Percentiles rank a stretch among this genome's conserved stretches.
Evolutionary conservation across 2,113 vertebrate species (phyloP).

Genomic region (Merops nubicus): DNA sequence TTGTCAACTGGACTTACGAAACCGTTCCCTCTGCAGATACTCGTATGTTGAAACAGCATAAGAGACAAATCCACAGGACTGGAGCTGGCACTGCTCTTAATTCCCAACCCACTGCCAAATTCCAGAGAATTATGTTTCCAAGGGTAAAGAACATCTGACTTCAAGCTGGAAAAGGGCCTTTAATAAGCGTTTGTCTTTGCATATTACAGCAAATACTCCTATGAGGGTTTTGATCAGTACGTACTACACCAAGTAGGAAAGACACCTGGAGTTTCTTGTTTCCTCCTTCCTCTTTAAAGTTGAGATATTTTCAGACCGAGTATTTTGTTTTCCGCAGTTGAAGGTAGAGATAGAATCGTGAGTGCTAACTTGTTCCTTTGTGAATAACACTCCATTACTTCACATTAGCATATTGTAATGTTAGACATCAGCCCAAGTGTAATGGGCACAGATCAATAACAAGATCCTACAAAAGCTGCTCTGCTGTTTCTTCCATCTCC

Average conservation of each 20-base stretch:
- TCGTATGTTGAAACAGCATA: background rate
- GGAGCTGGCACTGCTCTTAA: background rate
- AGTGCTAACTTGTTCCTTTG: background rate
- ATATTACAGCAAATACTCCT: background rate
- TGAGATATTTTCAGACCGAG: background rate
- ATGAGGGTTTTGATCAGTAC: background rate
- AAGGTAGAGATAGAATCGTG: background rate
- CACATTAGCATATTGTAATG: background rate
- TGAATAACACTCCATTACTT: background rate
- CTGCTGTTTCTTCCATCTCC: background rate
- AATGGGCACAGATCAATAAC: slow-evolving; percentile 23
- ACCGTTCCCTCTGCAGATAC: background rate
- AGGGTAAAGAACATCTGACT: slow-evolving; percentile 8
- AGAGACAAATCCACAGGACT: background rate
- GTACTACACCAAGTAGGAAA: background rate
- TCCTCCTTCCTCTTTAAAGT: background rate
- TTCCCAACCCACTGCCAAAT: slow-evolving; percentile 20
- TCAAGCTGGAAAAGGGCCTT: background rate
- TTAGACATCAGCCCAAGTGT: background rate
- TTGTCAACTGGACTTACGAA: background rate
- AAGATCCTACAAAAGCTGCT: background rate
- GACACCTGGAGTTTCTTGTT: background rate
- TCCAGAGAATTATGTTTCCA: slow-evolving; percentile 39
- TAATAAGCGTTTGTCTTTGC: background rate
- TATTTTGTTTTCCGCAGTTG: background rate